These are phyloP conservation scores for Anser brachyrhynchus DNA, from an alignment of 2,113 vertebrate species.

Conservation along the genomic window DNA sequence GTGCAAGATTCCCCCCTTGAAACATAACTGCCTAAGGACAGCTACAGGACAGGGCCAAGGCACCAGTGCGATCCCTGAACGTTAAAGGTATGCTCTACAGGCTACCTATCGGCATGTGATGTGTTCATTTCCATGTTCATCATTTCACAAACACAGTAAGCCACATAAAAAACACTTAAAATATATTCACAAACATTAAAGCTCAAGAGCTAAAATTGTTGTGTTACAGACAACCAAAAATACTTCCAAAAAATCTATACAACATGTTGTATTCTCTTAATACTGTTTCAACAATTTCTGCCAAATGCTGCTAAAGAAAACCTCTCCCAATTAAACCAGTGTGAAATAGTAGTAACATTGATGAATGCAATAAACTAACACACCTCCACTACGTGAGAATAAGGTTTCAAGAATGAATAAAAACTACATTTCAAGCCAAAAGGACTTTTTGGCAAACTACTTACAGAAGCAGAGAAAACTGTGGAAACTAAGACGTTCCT, in stretches of 20 bases:
- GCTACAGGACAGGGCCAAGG: background rate
- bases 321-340: conserved; percentile 43
- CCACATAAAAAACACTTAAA: no score
- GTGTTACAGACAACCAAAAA: conserved; percentile 10
- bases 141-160: background rate
- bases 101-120: background rate
- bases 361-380: conserved; percentile 37
- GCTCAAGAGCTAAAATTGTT: conserved; percentile 30
- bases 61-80: background rate
- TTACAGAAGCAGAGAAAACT: background rate
- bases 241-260: conserved; percentile 15
- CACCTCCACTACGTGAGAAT: background rate
- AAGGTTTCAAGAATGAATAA: background rate
- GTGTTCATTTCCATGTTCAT: background rate
- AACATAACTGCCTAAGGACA: background rate
- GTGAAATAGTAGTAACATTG: conserved; percentile 7
- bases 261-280: conserved; percentile 2
- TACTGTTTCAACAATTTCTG: conserved; percentile 19
- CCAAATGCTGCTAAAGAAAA: conserved; percentile 37
- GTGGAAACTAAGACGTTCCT: background rate
- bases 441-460: background rate
- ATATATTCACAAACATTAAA: background rate
- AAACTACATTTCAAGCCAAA: conserved; percentile 21
- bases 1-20: background rate
- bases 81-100: background rate